Conservation (phyloP, 2,888 invertebrate species). For the Phlogophora meticulosa region DNA sequence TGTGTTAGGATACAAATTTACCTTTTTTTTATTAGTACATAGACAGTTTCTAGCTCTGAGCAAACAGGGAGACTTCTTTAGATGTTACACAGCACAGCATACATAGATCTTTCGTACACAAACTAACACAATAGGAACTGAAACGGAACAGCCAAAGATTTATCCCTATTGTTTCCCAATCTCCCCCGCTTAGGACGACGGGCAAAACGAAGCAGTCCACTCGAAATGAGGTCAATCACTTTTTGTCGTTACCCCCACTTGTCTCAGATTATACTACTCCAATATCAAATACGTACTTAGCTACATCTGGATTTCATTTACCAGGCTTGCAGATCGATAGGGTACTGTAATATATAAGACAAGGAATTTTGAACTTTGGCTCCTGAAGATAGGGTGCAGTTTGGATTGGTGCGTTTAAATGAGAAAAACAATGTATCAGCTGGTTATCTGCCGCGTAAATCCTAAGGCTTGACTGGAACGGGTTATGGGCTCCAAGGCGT, state of each 20-base stretch:
- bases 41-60: too few species aligned
- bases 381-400: neutral
- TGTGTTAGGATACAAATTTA: too few species aligned
- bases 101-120: neutral
- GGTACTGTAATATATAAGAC: neutral
- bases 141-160: constrained; percentile 17
- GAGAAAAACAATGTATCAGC: constrained; percentile 60
- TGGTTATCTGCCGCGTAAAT: constrained; percentile 61
- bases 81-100: neutral
- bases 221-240: constrained; percentile 56
- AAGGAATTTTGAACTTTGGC: constrained; percentile 1
- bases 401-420: constrained; percentile 19
- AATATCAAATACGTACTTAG: constrained; percentile 57
- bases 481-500: constrained; percentile 44
- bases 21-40: too few species aligned
- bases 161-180: constrained; percentile 33
- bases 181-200: constrained; percentile 14
- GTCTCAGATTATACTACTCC: constrained; percentile 52
- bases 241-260: constrained; percentile 50
- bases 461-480: constrained; percentile 47
- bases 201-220: constrained; percentile 18
- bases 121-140: constrained; percentile 18
- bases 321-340: constrained; percentile 55
- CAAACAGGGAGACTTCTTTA: neutral
- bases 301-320: constrained; percentile 59